Evolutionary conservation across 2,113 vertebrate species (phyloP).

Genomic region (Sterna hirundo): DNA sequence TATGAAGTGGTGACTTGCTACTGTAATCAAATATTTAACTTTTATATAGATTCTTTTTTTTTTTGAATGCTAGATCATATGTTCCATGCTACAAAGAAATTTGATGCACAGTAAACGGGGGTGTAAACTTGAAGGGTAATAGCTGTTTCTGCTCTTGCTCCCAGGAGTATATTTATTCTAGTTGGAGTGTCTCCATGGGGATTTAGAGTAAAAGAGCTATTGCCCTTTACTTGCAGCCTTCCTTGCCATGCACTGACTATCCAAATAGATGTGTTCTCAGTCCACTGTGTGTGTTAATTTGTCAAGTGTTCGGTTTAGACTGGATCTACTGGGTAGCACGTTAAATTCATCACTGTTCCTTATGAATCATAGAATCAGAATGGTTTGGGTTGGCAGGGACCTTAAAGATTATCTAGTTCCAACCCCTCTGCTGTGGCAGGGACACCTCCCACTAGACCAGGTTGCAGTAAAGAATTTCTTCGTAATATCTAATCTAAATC

Average conservation of each 20-base stretch:
- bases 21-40: conserved; percentile 62
- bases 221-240: neutral
- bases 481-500: neutral
- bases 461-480: neutral
- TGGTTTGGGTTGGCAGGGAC: neutral
- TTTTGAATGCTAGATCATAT: conserved; percentile 20
- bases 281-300: neutral
- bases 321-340: neutral
- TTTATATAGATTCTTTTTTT: neutral
- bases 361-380: neutral
- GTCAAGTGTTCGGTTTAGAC: neutral
- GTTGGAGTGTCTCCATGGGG: neutral
- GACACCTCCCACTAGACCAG: neutral
- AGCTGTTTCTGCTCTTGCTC: conserved; percentile 11
- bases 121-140: neutral
- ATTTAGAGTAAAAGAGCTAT: neutral
- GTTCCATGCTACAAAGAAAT: conserved; percentile 31
- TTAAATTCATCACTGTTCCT: neutral
- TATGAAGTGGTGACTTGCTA: conserved; percentile 70
- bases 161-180: neutral
- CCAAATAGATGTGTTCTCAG: neutral
- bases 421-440: neutral
- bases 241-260: neutral
- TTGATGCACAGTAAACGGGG: neutral
- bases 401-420: neutral